Conservation (phyloP, 1,140 invertebrate species). For the Heliconius congener region DNA sequence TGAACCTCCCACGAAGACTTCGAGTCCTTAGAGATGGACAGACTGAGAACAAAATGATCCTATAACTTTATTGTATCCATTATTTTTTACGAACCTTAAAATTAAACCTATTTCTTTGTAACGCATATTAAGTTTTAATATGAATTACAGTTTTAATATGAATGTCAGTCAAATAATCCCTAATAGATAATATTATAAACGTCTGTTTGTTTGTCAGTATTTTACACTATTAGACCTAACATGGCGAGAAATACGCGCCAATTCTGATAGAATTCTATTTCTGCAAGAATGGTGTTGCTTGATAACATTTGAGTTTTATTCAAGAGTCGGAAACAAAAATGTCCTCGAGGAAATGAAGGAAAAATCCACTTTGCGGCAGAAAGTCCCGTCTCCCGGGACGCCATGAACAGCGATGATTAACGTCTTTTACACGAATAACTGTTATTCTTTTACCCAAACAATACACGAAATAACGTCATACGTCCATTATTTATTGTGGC, state of each 20-base stretch:
- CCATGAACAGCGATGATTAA: constrained; percentile 56
- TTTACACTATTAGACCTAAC: neutral
- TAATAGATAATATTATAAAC: neutral
- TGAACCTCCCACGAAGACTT: no score
- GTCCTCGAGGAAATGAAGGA: constrained; percentile 63
- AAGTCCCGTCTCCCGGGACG: constrained; percentile 48
- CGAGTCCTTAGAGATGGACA: no score
- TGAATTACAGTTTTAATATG: neutral
- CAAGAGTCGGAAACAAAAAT: constrained; percentile 58
- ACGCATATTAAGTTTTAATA: neutral
- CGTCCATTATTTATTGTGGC: constrained; percentile 31
- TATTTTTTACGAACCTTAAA: no score
- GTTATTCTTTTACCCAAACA: constrained; percentile 53
- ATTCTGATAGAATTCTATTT: constrained; percentile 16
- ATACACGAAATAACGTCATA: constrained; percentile 40
- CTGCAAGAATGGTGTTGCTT: constrained; percentile 43
- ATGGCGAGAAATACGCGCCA: neutral
- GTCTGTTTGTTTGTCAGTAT: neutral
- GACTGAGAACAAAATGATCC: no score
- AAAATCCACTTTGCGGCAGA: constrained; percentile 47
- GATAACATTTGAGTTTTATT: constrained; percentile 55
- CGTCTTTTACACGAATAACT: constrained; percentile 57
- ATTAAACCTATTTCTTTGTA: no score
- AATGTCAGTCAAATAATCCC: neutral
- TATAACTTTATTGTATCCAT: no score